These are phyloP conservation scores for Centruroides sculpturatus DNA, from an alignment of 1,140 invertebrate species.

Conservation along the genomic window DNA sequence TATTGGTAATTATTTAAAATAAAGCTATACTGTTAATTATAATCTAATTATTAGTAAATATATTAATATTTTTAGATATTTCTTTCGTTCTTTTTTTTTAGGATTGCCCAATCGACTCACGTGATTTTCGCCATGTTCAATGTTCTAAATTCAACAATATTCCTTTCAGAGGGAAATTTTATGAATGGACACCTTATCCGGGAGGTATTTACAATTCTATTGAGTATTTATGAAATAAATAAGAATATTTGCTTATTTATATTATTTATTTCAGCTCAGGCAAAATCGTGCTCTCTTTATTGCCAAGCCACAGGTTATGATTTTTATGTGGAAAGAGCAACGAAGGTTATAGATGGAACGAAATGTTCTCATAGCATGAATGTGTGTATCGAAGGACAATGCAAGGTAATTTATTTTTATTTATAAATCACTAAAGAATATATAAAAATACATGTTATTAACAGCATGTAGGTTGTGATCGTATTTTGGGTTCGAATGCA, in stretches of 20 bases:
- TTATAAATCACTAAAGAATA: not conserved
- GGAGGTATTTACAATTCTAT: slow-evolving; percentile 36
- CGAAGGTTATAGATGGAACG: slow-evolving; percentile 23
- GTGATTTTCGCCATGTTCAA: slow-evolving; percentile 52
- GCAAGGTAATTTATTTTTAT: slow-evolving; percentile 19
- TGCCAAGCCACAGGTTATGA: slow-evolving; percentile 21
- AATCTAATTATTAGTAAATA: no score
- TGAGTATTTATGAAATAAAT: not conserved
- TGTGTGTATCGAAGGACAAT: slow-evolving; percentile 22
- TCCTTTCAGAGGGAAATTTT: slow-evolving; percentile 40
- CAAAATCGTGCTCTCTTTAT: slow-evolving; percentile 20
- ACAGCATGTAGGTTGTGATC: not conserved
- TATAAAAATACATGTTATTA: not conserved
- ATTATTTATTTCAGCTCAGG: slow-evolving; percentile 15
- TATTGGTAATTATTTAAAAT: no score
- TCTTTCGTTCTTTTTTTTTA: slow-evolving; percentile 30
- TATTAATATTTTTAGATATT: not conserved
- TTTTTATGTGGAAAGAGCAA: slow-evolving; percentile 21
- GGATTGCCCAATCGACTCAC: slow-evolving; percentile 47
- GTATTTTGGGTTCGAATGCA: not conserved
- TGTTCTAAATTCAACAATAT: slow-evolving; percentile 58
- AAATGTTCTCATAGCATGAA: slow-evolving; percentile 14
- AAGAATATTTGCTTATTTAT: not conserved
- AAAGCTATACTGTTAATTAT: no score
- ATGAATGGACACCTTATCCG: slow-evolving; percentile 45